Percentiles rank a stretch among this genome's conserved stretches.
phyloP scores from a whole-genome alignment of 2,113 vertebrate species.

The Polypterus senegalus region DNA sequence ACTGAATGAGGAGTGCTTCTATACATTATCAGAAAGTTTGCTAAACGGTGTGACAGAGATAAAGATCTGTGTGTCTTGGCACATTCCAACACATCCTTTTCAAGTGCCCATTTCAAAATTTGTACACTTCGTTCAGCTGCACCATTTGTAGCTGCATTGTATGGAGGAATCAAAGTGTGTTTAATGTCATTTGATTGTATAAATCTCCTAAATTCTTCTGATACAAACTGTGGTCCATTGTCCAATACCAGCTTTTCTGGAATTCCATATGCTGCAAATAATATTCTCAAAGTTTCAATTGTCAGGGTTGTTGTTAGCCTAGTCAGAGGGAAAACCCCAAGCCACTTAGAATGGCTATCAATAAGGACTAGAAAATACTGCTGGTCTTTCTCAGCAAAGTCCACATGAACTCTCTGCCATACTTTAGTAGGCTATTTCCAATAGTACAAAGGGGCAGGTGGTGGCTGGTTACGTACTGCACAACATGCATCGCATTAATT shows the following conservation, averaged over 20 bases:
- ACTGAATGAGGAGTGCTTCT: neutral
- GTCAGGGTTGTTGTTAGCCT: too few species aligned
- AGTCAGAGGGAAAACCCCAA: too few species aligned
- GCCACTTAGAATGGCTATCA: too few species aligned
- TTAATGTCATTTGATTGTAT: neutral
- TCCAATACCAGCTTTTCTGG: too few species aligned
- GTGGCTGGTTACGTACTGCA: neutral
- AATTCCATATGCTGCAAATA: too few species aligned
- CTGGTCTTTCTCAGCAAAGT: constrained; percentile 1
- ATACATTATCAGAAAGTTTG: constrained; percentile 7
- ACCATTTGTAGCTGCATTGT: neutral
- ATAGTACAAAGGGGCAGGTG: neutral
- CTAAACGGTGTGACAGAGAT: neutral
- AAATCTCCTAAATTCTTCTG: too few species aligned
- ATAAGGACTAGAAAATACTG: neutral
- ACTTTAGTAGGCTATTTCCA: constrained; percentile 1
- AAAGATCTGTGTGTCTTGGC: neutral
- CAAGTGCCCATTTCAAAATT: neutral
- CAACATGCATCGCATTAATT: neutral
- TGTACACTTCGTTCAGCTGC: neutral
- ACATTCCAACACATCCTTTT: neutral
- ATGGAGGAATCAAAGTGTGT: constrained; percentile 1
- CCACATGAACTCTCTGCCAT: neutral
- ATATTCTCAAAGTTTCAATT: too few species aligned
- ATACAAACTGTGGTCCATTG: too few species aligned